A percentile compares a stretch with the other conserved stretches of the same genome.
phyloP scores from a whole-genome alignment of 2,113 vertebrate species.

The Ceyx margarethae region DNA sequence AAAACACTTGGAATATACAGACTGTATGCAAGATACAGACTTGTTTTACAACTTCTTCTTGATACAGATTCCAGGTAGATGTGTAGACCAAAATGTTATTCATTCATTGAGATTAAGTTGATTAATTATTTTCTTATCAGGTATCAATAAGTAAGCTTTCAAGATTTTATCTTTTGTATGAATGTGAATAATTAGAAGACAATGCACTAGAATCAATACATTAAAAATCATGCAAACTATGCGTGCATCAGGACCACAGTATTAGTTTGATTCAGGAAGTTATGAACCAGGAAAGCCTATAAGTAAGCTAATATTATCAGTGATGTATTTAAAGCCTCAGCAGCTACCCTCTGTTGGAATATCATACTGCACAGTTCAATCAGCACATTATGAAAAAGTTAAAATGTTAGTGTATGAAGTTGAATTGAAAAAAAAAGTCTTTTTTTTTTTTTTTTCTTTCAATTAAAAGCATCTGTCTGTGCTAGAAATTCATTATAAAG shows the following conservation, averaged over 20 bases:
- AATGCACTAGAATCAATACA: background rate
- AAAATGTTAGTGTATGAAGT: background rate
- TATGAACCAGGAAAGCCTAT: background rate
- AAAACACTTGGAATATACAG: background rate
- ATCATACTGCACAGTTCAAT: background rate
- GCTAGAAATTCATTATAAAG: background rate
- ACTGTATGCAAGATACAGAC: background rate
- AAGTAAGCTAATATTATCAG: background rate
- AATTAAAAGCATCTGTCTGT: background rate
- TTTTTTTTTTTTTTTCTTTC: background rate
- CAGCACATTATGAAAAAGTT: constrained; percentile 1
- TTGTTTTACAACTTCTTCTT: background rate
- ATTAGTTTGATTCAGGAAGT: constrained; percentile 8
- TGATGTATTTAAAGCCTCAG: background rate
- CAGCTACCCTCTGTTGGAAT: background rate
- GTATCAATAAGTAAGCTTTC: background rate
- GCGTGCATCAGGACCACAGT: background rate
- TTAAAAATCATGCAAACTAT: background rate
- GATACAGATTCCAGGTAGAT: background rate
- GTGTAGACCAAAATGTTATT: background rate
- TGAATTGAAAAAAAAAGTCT: background rate
- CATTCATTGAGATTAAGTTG: background rate
- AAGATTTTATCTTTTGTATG: background rate
- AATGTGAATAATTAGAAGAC: background rate
- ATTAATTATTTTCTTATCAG: background rate